A percentile compares a stretch with the other conserved stretches of the same genome.
These are phyloP conservation scores for Caprella mutica DNA, from an alignment of 2,888 invertebrate species.

Conservation along the genomic window DNA sequence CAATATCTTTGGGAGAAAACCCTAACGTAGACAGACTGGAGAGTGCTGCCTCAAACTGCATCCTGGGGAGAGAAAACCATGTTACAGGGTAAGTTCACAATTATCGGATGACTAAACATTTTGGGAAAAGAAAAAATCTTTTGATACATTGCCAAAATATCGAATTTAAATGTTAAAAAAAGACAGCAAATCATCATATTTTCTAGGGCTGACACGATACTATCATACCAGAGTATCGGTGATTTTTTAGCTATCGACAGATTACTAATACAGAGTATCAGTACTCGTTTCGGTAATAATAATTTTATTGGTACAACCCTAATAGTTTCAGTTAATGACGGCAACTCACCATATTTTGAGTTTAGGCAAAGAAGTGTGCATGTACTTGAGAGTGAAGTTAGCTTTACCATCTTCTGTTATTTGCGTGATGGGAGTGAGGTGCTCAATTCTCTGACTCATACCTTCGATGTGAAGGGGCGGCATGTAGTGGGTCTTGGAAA, in stretches of 20 bases:
- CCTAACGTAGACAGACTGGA: constrained; percentile 60
- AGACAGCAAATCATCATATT: too few species aligned
- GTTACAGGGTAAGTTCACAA: constrained; percentile 19
- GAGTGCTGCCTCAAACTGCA: constrained; percentile 65
- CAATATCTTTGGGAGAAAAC: constrained; percentile 84
- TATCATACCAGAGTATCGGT: too few species aligned
- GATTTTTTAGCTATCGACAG: too few species aligned
- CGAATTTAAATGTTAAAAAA: too few species aligned
- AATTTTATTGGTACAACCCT: too few species aligned
- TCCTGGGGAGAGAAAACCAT: constrained; percentile 49
- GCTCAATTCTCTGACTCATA: constrained; percentile 63
- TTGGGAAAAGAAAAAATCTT: too few species aligned
- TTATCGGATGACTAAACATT: not conserved
- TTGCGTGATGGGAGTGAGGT: constrained; percentile 58
- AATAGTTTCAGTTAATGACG: too few species aligned
- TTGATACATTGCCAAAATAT: too few species aligned
- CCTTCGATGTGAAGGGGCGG: constrained; percentile 75
- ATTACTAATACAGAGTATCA: too few species aligned
- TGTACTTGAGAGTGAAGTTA: constrained; percentile 47
- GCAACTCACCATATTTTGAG: not conserved
- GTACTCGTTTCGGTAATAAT: too few species aligned
- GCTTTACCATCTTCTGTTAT: constrained; percentile 49
- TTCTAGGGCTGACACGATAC: too few species aligned
- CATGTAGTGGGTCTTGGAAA: constrained; percentile 54
- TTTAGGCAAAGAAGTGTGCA: constrained; percentile 19